Percentiles rank a stretch among this genome's conserved stretches.
These are phyloP conservation scores for Neotoma lepida DNA, from an alignment of 2,113 vertebrate species.

Conservation along the genomic window DNA sequence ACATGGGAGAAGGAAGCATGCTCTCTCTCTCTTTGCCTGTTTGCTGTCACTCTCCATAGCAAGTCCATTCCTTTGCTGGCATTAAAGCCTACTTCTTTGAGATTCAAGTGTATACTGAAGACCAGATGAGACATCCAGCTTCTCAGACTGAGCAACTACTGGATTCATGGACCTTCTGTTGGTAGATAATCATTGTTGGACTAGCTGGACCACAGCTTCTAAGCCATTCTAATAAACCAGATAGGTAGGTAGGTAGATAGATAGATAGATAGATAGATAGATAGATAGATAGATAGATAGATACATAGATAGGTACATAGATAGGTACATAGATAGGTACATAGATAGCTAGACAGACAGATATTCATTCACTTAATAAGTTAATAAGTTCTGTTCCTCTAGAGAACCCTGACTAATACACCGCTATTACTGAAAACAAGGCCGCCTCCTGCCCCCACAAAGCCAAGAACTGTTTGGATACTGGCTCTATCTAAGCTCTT, in stretches of 20 bases:
- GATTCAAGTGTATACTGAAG: neutral
- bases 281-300: neutral
- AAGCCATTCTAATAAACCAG: neutral
- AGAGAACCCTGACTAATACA: neutral
- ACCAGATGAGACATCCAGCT: neutral
- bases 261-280: neutral
- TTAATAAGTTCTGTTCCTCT: neutral
- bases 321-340: neutral
- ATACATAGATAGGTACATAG: neutral
- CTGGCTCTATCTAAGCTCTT: conserved; percentile 79
- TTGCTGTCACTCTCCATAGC: neutral
- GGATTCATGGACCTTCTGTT: neutral
- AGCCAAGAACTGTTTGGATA: conserved; percentile 78
- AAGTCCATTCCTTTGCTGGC: neutral
- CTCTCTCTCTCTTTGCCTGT: neutral
- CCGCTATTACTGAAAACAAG: conserved; percentile 55
- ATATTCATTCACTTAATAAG: neutral
- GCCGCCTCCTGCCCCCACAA: conserved; percentile 75
- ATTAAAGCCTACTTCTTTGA: neutral
- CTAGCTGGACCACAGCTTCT: neutral
- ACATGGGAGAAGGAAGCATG: neutral
- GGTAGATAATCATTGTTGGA: too few species aligned
- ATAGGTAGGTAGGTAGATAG: neutral
- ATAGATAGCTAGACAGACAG: neutral
- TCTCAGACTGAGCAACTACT: neutral